Conservation (phyloP, 2,113 vertebrate species). For the Vulpes ferrilata region DNA sequence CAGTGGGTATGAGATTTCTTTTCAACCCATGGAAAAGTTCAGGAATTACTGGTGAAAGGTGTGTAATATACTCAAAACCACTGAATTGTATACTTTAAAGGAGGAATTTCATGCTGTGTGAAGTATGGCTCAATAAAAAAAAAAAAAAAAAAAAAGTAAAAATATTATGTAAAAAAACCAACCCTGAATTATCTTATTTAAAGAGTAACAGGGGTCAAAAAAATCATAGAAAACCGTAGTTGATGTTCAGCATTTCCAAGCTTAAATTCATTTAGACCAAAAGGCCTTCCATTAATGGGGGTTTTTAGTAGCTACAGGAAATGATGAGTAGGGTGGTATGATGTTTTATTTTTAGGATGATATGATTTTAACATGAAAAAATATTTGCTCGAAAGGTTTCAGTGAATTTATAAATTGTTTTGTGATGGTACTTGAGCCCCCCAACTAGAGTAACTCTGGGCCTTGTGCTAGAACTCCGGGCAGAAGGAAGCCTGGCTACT, state of each 20-base stretch:
- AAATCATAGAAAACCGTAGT: background rate
- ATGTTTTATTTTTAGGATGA: background rate
- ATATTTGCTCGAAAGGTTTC: constrained; percentile 34
- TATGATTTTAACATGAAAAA: background rate
- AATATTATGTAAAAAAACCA: background rate
- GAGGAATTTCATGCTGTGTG: background rate
- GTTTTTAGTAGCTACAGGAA: background rate
- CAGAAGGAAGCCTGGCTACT: background rate
- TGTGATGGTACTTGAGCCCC: constrained; percentile 66
- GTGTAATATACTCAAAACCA: background rate
- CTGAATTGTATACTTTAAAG: background rate
- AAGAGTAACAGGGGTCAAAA: constrained; percentile 4
- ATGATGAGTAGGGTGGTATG: constrained; percentile 13
- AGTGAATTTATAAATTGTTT: constrained; percentile 57
- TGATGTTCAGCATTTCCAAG: constrained; percentile 14
- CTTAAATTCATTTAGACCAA: background rate
- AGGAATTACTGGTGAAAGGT: too few species aligned
- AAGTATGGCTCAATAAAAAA: background rate
- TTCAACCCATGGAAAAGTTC: background rate
- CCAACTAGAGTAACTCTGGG: constrained; percentile 43
- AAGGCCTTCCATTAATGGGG: constrained; percentile 38
- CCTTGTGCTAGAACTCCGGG: background rate
- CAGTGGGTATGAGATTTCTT: fast-evolving
- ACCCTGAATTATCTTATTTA: background rate
- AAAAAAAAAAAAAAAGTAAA: background rate